Evolutionary conservation across 1,140 invertebrate genomes (phyloP).

Genomic region (Euglossa dilemma): DNA sequence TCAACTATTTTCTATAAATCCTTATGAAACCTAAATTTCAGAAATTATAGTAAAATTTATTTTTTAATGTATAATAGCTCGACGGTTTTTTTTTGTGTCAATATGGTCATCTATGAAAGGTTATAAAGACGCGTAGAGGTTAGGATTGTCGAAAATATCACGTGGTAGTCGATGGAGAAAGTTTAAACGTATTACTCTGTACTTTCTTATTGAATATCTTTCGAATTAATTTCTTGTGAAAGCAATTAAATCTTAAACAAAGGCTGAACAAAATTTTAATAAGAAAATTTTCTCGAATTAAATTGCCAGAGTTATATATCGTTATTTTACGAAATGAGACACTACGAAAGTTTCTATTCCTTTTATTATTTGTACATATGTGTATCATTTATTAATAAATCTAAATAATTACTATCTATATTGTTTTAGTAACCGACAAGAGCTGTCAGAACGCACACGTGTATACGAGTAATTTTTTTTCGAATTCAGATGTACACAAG

Average conservation of each 20-base stretch:
- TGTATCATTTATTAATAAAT: too few relatives aligned
- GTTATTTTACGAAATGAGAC: background rate
- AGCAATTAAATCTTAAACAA: background rate
- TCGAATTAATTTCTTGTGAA: background rate
- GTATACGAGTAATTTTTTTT: background rate
- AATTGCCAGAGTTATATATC: background rate
- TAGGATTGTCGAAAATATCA: conserved; percentile 33
- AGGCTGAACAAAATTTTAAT: background rate
- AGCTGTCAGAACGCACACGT: background rate
- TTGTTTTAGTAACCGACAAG: background rate
- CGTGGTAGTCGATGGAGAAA: conserved; percentile 28
- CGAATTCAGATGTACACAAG: too few relatives aligned
- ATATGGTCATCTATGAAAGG: background rate
- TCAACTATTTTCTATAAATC: background rate
- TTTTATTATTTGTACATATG: too few relatives aligned
- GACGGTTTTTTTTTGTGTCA: background rate
- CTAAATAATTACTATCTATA: too few relatives aligned
- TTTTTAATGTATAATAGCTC: background rate
- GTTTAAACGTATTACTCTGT: background rate
- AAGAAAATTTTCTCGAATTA: background rate
- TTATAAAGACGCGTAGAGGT: conserved; percentile 23
- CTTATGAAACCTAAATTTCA: background rate
- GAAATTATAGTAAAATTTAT: background rate
- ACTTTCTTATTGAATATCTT: background rate
- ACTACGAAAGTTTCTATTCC: too few relatives aligned